Base-by-base conservation (phyloP, 2,888 invertebrate species). In the Epirrita christyi region DNA sequence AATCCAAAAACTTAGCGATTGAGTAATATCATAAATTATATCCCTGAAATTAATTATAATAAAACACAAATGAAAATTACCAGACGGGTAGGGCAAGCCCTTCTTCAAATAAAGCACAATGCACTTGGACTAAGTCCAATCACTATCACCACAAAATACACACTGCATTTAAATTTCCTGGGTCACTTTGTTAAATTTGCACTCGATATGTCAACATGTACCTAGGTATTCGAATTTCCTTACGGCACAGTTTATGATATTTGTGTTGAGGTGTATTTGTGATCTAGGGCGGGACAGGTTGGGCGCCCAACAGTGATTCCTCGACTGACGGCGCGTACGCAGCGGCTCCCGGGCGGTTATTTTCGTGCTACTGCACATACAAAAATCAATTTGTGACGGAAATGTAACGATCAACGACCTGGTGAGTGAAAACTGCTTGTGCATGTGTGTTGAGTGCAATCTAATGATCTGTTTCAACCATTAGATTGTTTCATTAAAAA, bases 341-440 rank as follows among this genome's bases (percentile, higher is more conserved):
- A 81, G 80, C 86, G 80, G 78, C 81, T 81, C 91, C 91, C 91
- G 88, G 92, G 83, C 78, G 76, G 83, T 85, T 92, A 92, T 91
- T 91, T 91, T 87, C 66, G 90, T 90, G 86, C 91, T 89, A 83
- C 83, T 84, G 85, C 85, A 85, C 81, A 86, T 77, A 88, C 82
- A 86, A 89, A 88, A 88, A 84, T 85, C 79, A 83, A 81, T 85
- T 86, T 83, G 85, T 85, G 86, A 86, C 83, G 85, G 86, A 89
- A 90, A 88, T 87, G 88, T 86, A 81, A 92, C 92, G 92, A 91
- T 89, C 90, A 90, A 85, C 88, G 91, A 91, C 92, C 91, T 81
- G 83, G 78, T 81, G 78, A 77, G 76, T 75, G 72, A 77, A 78
- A 76, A 72, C 67, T 76, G 64, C 59, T 63, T 67, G 59, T 76